phyloP scores from a whole-genome alignment of 2,888 invertebrate species.

The Tricholauxania praeusta region DNA sequence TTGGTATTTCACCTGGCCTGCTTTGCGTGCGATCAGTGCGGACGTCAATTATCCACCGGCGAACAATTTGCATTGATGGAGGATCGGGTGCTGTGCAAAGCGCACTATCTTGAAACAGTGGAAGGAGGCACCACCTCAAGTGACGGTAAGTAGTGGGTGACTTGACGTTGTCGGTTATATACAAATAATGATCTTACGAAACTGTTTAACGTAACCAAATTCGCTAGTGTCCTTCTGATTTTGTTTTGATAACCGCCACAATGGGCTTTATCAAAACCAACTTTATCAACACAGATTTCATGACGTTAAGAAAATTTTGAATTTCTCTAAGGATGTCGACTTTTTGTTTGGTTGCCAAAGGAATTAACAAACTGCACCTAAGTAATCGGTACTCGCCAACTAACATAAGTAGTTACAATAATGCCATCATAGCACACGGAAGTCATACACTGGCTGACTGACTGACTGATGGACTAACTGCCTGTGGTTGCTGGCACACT shows the following conservation, averaged over 20 bases:
- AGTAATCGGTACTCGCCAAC: too few relatives aligned
- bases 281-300: too few relatives aligned
- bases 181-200: neutral
- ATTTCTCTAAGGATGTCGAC: too few relatives aligned
- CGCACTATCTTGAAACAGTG: constrained; percentile 95
- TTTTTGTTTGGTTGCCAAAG: too few relatives aligned
- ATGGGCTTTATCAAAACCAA: too few relatives aligned
- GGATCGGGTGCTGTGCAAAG: constrained; percentile 94
- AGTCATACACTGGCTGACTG: neutral
- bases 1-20: constrained; percentile 98
- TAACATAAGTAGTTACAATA: too few relatives aligned
- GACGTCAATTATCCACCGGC: constrained; percentile 91
- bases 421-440: too few relatives aligned
- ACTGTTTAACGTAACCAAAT: neutral
- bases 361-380: too few relatives aligned
- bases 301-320: too few relatives aligned
- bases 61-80: constrained; percentile 98
- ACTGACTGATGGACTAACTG: neutral
- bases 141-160: constrained; percentile 75
- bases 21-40: constrained; percentile 97
- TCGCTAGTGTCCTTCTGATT: neutral
- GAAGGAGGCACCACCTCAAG: constrained; percentile 92
- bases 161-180: neutral
- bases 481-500: neutral
- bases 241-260: too few relatives aligned